Evolutionary conservation across 2,797 vertebrate species (phyloP), one percentile per base, ranked within the genome.

Genomic region (Hippoglossus hippoglossus): DNA sequence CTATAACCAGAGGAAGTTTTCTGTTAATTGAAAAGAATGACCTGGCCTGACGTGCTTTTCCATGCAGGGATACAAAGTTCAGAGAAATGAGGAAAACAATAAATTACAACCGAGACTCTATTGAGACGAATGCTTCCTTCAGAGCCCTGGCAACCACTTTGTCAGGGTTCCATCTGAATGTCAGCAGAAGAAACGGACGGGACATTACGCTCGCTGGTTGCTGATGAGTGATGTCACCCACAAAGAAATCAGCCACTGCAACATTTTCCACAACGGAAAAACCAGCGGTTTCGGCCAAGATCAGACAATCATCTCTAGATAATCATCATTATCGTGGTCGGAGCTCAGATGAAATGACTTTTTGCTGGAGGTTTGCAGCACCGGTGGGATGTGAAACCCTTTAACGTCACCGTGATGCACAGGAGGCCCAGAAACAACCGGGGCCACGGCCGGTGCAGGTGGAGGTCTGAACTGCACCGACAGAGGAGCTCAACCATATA

Each of bases 391-490:
- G 34, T 36, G 34, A 3, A 36, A 36, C 34, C 2, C 34, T 3
- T 36, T 12, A 10, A 76, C 54, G 76, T 22, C 3, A 1, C 44
- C 80, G 81, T 63, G 55, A 72, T 86, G 71, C 11, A 13, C 25
- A 6, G 0, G 0, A 11, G 44, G 67, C 79, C 82, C 75, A 70
- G 56, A 63, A 75, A 52, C 66, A 82, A 60, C 87, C 72, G 84
- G 87, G 86, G 79, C 80, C 87, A 72, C 86, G 87, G 86, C 81
- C 80, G 82, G 31, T 67, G 67, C 83, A 87, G 80, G 82, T 85
- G 86, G 86, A 84, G 22, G 28, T 51, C 82, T 66, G 81, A 66
- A 61, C 2, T 58, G 41, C 55, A 10, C 26, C 4, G 41, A 58
- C 24, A 13, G 39, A 81, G 74, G 62, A 73, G 66, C 10, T 73